Evolutionary conservation across 2,113 vertebrate genomes (phyloP).

Genomic region (Chloebia gouldiae): DNA sequence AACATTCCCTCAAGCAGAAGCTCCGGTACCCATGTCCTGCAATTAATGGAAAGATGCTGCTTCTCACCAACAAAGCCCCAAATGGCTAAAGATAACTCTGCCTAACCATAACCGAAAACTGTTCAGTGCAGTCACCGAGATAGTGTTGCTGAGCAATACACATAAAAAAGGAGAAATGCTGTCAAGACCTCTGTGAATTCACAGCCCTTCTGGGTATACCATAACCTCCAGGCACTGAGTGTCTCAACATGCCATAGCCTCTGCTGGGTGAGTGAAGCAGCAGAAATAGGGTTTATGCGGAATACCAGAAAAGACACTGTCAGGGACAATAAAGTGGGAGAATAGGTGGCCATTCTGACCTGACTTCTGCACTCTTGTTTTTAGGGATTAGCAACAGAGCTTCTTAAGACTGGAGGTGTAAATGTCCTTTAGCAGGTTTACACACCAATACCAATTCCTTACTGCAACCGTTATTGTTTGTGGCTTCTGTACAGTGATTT

Average conservation of each 20-base stretch:
- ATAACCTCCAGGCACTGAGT: not conserved
- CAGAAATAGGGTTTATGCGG: not conserved
- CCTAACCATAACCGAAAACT: not conserved
- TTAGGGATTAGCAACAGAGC: not conserved
- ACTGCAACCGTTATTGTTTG: not conserved
- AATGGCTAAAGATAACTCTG: not conserved
- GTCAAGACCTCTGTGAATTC: not conserved
- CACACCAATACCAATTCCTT: not conserved
- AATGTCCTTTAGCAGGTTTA: not conserved
- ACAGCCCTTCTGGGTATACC: not conserved
- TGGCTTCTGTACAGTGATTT: not conserved
- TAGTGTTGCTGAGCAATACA: not conserved
- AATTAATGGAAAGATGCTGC: not conserved
- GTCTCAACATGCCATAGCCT: accelerated
- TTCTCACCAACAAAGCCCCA: not conserved
- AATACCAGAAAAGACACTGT: not conserved
- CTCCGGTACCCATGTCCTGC: not conserved
- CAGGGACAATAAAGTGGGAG: not conserved
- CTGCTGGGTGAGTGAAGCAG: not conserved
- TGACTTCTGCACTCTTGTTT: not conserved
- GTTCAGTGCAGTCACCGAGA: accelerated
- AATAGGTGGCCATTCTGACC: not conserved
- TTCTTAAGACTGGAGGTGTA: not conserved
- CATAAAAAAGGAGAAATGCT: not conserved
- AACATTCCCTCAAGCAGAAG: not conserved